Conservation (phyloP, 64 coral and sea anemone species). For the Actinia tenebrosa region DNA sequence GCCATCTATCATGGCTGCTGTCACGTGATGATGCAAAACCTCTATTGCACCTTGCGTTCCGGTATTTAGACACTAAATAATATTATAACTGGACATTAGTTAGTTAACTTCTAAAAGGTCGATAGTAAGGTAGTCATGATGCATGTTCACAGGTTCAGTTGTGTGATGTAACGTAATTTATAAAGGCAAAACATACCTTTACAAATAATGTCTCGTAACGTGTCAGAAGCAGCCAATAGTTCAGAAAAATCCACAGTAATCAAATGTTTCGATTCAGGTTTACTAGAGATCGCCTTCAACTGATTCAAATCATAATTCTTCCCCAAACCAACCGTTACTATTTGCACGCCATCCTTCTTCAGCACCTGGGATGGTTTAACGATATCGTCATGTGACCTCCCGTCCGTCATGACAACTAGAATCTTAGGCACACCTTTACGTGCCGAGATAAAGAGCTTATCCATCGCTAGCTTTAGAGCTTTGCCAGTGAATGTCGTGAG, state of each 20-base stretch:
- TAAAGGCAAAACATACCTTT: constrained; percentile 26
- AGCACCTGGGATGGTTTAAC: constrained; percentile 39
- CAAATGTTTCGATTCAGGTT: constrained; percentile 17
- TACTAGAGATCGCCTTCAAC: constrained; percentile 32
- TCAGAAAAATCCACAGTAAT: constrained; percentile 50
- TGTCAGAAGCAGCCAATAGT: neutral
- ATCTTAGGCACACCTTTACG: constrained; percentile 25
- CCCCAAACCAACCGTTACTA: constrained; percentile 35
- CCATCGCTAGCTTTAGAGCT: constrained; percentile 28
- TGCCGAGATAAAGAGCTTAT: constrained; percentile 29
- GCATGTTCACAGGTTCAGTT: too few species aligned
- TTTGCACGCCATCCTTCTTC: constrained; percentile 18
- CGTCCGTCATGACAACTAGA: constrained; percentile 44
- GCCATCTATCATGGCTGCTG: too few species aligned
- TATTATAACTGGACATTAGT: too few species aligned
- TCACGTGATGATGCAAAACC: too few species aligned
- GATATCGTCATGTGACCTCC: constrained; percentile 37
- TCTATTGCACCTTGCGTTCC: too few species aligned
- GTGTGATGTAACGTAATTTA: too few species aligned
- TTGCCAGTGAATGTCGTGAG: constrained; percentile 39
- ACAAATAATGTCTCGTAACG: constrained; percentile 26
- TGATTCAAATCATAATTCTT: constrained; percentile 26
- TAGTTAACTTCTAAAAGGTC: too few species aligned
- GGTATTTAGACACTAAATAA: too few species aligned
- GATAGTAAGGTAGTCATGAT: too few species aligned